Evolutionary conservation across 1,140 invertebrate genomes (phyloP).

Genomic region (Xylocopa sonorina): DNA sequence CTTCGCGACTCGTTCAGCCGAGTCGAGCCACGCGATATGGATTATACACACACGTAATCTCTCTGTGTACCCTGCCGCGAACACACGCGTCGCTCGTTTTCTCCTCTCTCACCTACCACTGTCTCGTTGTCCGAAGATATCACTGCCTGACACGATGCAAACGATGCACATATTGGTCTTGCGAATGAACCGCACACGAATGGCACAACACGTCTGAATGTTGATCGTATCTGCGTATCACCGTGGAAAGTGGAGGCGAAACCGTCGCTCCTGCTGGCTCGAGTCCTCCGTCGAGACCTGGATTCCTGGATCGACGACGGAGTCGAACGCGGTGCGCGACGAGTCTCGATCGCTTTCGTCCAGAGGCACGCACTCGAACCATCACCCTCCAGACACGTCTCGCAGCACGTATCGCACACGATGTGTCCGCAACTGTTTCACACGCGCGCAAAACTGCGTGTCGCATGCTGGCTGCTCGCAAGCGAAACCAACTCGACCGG

Average conservation of each 20-base stretch:
- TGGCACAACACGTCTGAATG: constrained; percentile 10
- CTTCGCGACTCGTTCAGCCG: background rate
- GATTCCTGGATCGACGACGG: too few relatives aligned
- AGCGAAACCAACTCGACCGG: constrained; percentile 11
- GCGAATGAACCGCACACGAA: constrained; percentile 45
- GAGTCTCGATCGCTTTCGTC: background rate
- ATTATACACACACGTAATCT: too few relatives aligned
- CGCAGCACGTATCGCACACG: constrained; percentile 3
- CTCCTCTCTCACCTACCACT: background rate
- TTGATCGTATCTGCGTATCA: too few relatives aligned
- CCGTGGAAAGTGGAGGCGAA: background rate
- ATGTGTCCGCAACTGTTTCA: too few relatives aligned
- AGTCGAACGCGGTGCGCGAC: too few relatives aligned
- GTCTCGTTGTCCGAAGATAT: constrained; percentile 33
- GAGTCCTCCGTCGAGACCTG: background rate
- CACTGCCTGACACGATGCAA: constrained; percentile 52
- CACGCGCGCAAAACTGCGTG: constrained; percentile 48
- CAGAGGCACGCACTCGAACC: background rate
- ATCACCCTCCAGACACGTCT: background rate
- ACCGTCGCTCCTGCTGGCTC: background rate
- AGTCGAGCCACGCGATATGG: background rate
- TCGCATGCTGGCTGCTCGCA: constrained; percentile 67
- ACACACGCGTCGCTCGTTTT: constrained; percentile 26
- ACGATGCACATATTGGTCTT: constrained; percentile 66
- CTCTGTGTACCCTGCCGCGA: too few relatives aligned